These are phyloP conservation scores for Equus quagga DNA, from an alignment of 2,113 vertebrate genomes.

Conservation along the genomic window DNA sequence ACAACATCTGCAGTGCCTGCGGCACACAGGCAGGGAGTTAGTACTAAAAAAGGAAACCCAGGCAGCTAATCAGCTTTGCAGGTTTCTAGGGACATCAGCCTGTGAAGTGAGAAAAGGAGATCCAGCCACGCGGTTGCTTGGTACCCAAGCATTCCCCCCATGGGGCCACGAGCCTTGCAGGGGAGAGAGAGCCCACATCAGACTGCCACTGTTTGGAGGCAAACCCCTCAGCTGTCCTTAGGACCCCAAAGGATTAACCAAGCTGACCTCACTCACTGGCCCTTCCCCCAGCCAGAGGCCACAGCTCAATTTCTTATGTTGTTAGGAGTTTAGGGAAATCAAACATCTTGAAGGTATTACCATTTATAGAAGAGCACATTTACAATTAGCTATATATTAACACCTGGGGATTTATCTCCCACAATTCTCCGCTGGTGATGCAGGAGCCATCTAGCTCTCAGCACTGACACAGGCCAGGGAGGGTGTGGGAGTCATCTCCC, in stretches of 20 bases:
- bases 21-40: neutral
- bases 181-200: neutral
- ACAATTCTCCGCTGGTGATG: neutral
- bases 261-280: neutral
- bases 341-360: constrained; percentile 57
- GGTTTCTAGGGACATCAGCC: constrained; percentile 57
- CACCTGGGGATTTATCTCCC: constrained; percentile 50
- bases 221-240: neutral
- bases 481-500: neutral
- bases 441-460: neutral
- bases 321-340: constrained; percentile 37
- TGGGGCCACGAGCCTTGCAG: neutral
- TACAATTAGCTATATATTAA: constrained; percentile 43
- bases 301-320: constrained; percentile 26
- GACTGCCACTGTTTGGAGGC: neutral
- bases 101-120: constrained; percentile 22
- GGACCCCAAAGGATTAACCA: constrained; percentile 38
- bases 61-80: constrained; percentile 19
- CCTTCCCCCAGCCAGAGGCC: neutral
- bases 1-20: neutral
- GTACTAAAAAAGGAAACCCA: neutral
- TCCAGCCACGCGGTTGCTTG: neutral
- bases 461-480: too few relatives aligned
- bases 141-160: neutral
- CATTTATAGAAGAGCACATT: constrained; percentile 50